Evolutionary conservation across 2,797 vertebrate genomes (phyloP), one percentile per base, ranked within the genome.

Genomic region (Choloepus didactylus): DNA sequence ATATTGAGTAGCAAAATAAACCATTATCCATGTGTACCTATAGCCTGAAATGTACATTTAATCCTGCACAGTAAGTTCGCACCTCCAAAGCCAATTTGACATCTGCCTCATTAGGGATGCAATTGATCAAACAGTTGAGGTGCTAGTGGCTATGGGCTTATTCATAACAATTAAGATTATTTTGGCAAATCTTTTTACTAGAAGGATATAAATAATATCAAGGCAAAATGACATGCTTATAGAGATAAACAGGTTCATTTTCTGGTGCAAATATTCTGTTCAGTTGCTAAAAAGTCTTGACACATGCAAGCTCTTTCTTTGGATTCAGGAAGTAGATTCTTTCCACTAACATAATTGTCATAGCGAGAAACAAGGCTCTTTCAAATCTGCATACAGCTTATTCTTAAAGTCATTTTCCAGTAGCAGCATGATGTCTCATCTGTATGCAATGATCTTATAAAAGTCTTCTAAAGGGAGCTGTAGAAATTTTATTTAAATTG

Each of bases 401-500:
- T 3, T 75, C 27, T 82, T 90, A 89, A 94, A 92, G 83, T 64
- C 90, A 89, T 95, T 94, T 97, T 94, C 87, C 23, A 94, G 76
- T 5, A 73, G 85, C 79, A 80, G 7, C 18, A 54, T 69, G 64
- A 84, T 95, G 87, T 96, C 19, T 91, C 95, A 93, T 62, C 49
- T n/a, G 46, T 76, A 38, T 44, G 14, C 15, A 92, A 95, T 95
- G 91, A 75, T 92, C n/a, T 90, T 86, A 29, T 64, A 88, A 91
- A 89, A 91, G 82, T 95, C 29, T 64, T 82, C 29, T 41, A 91
- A 73, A 27, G 76, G 67, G 66, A 96, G n/a, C 41, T 73, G 29
- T 60, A 94, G 62, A 95, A 15, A 49, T 76, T 72, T 90, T 88
- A 35, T 31, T 79, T 75, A 96, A 97, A 93, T 84, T 93, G 12